Percentiles rank a stretch among this genome's conserved stretches.
Conservation (phyloP, 1,140 invertebrate species). For the Drosophila pandora region DNA sequence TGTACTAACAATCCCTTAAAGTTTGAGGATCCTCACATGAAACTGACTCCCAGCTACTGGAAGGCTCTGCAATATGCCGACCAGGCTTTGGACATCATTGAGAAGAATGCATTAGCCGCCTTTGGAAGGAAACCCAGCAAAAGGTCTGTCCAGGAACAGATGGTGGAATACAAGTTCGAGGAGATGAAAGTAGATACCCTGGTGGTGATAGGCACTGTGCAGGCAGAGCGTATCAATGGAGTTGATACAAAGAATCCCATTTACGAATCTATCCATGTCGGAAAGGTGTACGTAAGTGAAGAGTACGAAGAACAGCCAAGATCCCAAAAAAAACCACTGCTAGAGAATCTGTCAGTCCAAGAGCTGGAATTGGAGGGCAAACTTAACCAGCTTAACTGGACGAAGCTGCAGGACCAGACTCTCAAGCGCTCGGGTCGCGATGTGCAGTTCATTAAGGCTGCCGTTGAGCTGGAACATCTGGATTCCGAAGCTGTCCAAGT, state of each 20-base stretch:
- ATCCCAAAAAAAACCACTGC: not conserved
- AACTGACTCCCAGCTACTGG: slow-evolving; percentile 69
- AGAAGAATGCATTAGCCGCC: slow-evolving; percentile 14
- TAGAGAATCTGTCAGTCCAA: slow-evolving; percentile 37
- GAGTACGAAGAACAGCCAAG: slow-evolving; percentile 32
- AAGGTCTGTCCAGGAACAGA: slow-evolving; percentile 7
- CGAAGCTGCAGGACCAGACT: slow-evolving; percentile 51
- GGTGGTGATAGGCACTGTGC: slow-evolving; percentile 47
- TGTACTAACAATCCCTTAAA: not conserved
- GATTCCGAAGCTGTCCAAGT: slow-evolving; percentile 48
- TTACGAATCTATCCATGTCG: slow-evolving; percentile 54
- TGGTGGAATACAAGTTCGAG: slow-evolving; percentile 49
- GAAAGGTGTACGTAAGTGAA: slow-evolving; percentile 58
- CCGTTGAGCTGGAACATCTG: slow-evolving; percentile 48
- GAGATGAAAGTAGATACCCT: slow-evolving; percentile 62
- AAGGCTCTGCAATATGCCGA: slow-evolving; percentile 64
- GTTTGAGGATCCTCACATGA: slow-evolving; percentile 48
- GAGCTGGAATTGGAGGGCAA: slow-evolving; percentile 57
- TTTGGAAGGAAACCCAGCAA: slow-evolving; percentile 21
- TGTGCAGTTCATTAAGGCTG: slow-evolving; percentile 65
- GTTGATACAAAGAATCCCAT: slow-evolving; percentile 43
- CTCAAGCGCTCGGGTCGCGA: slow-evolving; percentile 59
- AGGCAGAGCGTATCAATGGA: slow-evolving; percentile 59
- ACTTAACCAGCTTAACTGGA: slow-evolving; percentile 63
- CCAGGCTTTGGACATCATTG: slow-evolving; percentile 63